These are phyloP conservation scores for pig (Sus scrofa) DNA, from an alignment of 2,113 vertebrate genomes.

Conservation along the genomic window DNA sequence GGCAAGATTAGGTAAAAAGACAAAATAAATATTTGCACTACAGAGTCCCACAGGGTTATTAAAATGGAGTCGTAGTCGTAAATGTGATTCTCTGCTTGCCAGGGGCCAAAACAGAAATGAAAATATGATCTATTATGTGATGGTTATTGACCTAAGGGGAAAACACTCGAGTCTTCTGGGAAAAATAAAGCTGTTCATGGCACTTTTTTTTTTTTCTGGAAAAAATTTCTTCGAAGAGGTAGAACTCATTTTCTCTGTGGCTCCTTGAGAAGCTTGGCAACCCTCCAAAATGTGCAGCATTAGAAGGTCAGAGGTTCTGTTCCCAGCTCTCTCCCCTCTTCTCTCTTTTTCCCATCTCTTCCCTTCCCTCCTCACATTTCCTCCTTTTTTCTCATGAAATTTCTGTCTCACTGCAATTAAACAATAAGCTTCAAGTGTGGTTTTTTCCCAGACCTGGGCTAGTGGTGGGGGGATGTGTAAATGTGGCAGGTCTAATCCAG, in stretches of 20 bases:
- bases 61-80: conserved; percentile 35
- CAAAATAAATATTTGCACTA: conserved; percentile 58
- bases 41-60: not conserved
- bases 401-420: not conserved
- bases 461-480: not conserved
- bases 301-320: not conserved
- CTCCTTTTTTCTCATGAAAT: not conserved
- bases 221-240: conserved; percentile 32
- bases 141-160: not conserved
- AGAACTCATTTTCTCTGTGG: not conserved
- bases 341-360: not conserved
- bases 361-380: not conserved
- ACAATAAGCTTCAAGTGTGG: not conserved
- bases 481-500: not conserved
- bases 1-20: conserved; percentile 1
- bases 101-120: not conserved
- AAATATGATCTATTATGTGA: conserved; percentile 13
- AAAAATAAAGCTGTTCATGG: not conserved
- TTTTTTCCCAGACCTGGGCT: not conserved
- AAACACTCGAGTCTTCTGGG: not conserved
- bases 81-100: conserved; percentile 11
- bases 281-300: not conserved
- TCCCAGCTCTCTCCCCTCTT: not conserved
- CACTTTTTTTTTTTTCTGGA: not conserved
- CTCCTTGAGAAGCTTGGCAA: conserved; percentile 15